Evolutionary conservation across 2,113 vertebrate genomes (phyloP).

Genomic region (Aphelocoma coerulescens): DNA sequence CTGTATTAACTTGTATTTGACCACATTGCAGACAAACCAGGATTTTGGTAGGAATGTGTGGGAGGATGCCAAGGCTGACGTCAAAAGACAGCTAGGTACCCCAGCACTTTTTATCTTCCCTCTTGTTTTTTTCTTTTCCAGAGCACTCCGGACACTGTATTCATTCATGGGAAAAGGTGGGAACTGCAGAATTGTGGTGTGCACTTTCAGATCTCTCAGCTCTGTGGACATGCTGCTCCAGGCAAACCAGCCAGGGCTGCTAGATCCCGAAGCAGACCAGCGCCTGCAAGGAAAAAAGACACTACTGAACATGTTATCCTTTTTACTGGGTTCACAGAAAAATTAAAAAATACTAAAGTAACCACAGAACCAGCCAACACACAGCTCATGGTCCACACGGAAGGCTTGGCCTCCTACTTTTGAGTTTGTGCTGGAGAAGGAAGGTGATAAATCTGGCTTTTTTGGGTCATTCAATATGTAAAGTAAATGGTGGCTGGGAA

Average conservation of each 20-base stretch:
- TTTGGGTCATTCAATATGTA: neutral
- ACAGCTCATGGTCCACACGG: neutral
- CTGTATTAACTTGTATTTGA: neutral
- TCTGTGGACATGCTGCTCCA: neutral
- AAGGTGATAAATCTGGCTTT: neutral
- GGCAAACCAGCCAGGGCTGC: neutral
- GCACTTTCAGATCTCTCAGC: accelerated
- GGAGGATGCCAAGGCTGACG: neutral
- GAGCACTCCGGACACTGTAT: neutral
- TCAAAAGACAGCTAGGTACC: neutral
- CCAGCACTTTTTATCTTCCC: neutral
- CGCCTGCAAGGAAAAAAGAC: neutral
- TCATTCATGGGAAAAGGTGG: neutral
- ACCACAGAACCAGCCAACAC: neutral
- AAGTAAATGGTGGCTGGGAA: neutral
- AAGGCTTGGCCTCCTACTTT: neutral
- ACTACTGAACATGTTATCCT: neutral
- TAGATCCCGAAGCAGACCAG: neutral
- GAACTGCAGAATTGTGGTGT: neutral
- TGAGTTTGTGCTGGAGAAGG: neutral
- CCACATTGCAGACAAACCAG: neutral
- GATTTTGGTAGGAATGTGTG: neutral
- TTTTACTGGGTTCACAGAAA: neutral
- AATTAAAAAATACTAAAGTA: neutral
- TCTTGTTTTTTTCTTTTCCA: neutral